Percentiles rank a stretch among this genome's conserved stretches.
Conservation (phyloP, 2,888 invertebrate species). For the Lepidochrysops patricia region DNA sequence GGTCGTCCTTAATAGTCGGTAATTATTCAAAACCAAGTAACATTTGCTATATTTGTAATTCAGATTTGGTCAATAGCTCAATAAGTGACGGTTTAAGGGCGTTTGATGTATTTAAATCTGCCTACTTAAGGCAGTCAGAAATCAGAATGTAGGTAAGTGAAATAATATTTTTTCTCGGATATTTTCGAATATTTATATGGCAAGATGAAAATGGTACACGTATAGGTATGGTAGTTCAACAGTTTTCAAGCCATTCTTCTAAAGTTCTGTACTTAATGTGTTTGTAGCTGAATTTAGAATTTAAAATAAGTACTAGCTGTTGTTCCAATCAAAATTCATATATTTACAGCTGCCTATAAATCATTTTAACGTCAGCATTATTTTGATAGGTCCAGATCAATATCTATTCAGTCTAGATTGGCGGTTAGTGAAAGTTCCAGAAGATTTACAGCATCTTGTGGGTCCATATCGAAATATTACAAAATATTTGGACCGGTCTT, state of each 20-base stretch:
- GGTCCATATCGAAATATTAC: neutral
- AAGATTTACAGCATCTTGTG: neutral
- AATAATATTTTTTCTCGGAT: no score
- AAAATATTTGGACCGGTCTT: neutral
- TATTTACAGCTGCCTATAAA: neutral
- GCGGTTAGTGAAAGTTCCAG: neutral
- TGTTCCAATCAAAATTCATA: neutral
- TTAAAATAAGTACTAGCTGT: no score
- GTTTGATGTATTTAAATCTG: no score
- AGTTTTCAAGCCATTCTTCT: no score
- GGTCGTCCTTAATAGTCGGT: neutral
- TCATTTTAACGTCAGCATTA: neutral
- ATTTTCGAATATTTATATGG: no score
- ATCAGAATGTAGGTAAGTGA: no score
- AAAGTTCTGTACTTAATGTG: no score
- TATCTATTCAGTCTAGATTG: neutral
- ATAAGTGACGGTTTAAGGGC: neutral
- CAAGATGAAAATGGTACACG: no score
- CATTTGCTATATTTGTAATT: conserved; percentile 7
- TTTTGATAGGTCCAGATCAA: neutral
- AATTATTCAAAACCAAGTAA: conserved; percentile 5
- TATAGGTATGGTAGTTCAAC: no score
- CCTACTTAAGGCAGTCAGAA: no score
- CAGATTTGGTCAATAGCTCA: conserved; percentile 1
- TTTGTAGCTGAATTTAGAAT: no score